Conservation (phyloP, 2,888 invertebrate species). For the Salticus scenicus region DNA sequence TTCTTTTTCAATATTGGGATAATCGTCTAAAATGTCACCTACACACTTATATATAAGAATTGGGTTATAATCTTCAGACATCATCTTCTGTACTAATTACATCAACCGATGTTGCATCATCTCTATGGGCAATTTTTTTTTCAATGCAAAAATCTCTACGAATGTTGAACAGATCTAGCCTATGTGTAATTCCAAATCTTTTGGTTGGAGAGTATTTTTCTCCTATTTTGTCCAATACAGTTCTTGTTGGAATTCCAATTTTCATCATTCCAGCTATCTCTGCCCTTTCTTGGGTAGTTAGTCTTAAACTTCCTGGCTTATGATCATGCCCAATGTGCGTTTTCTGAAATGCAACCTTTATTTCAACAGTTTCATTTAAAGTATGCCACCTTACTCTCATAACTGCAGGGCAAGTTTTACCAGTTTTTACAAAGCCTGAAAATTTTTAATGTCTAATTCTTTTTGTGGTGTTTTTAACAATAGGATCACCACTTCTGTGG, state of each 20-base stretch:
- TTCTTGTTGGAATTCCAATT: not conserved
- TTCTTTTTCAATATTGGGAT: no score
- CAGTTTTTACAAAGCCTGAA: not conserved
- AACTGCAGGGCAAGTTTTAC: not conserved
- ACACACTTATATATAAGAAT: not conserved
- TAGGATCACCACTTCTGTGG: not conserved
- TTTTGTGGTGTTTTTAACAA: not conserved
- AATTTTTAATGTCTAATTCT: not conserved
- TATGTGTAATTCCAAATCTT: not conserved
- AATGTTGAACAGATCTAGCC: not conserved
- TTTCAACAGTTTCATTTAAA: not conserved
- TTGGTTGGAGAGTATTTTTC: not conserved
- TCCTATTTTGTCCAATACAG: not conserved
- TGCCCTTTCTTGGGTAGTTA: not conserved
- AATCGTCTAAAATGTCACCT: no score
- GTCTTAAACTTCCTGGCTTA: no score
- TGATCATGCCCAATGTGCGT: not conserved
- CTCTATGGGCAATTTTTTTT: no score
- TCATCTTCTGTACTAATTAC: not conserved
- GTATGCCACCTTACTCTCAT: not conserved
- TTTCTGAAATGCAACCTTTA: not conserved
- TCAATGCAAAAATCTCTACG: no score
- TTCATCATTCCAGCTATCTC: not conserved
- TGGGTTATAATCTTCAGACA: not conserved
- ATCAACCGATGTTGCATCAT: no score